Conservation (phyloP, 1,140 invertebrate species). For the Saxidomus purpurata region DNA sequence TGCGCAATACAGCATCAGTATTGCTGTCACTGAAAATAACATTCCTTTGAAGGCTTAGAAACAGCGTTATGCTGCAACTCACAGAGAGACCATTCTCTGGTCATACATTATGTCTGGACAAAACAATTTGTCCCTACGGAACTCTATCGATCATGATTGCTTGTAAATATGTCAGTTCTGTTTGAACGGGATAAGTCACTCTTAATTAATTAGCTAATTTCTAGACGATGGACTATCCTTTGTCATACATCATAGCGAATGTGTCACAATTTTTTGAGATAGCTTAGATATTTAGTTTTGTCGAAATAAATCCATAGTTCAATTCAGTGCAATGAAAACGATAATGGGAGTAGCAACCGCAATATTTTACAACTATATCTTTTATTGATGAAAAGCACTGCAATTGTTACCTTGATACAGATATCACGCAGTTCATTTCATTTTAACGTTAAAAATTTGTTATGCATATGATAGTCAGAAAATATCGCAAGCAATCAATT, state of each 20-base stretch:
- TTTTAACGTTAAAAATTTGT: too few species aligned
- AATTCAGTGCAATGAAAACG: too few species aligned
- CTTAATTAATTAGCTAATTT: conserved; percentile 16
- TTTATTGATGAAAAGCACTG: too few species aligned
- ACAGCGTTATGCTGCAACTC: background rate
- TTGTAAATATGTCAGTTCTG: background rate
- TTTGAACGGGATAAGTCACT: background rate
- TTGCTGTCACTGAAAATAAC: background rate
- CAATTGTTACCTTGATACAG: too few species aligned
- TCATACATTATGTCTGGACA: background rate
- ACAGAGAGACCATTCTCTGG: background rate
- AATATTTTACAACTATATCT: too few species aligned
- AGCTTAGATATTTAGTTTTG: too few species aligned
- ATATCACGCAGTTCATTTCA: too few species aligned
- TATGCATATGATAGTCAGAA: too few species aligned
- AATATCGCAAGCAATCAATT: too few species aligned
- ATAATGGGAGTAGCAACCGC: too few species aligned
- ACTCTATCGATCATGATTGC: background rate
- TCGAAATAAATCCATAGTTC: background rate
- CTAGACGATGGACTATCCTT: background rate
- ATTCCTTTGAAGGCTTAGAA: background rate
- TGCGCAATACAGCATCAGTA: too few species aligned
- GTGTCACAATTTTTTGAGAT: background rate
- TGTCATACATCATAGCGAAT: background rate
- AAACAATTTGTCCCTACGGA: background rate